phyloP scores from a whole-genome alignment of 1,140 invertebrate genomes.

The Plectus sambesii region DNA sequence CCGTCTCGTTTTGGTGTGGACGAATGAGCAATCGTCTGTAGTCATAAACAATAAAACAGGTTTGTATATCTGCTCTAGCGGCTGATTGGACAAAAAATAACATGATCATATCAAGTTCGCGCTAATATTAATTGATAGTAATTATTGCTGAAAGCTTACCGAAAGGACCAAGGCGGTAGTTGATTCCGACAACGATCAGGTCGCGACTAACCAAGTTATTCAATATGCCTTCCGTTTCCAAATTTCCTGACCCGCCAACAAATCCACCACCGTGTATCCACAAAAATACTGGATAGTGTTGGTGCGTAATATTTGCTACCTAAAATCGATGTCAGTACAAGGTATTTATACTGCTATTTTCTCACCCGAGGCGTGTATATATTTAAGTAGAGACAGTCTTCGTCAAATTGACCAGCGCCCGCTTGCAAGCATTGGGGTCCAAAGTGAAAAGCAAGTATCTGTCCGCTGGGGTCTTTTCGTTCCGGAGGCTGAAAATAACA shows the following conservation, averaged over 20 bases:
- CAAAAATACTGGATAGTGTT: constrained; percentile 18
- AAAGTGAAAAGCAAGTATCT: not conserved
- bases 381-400: constrained; percentile 18
- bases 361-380: constrained; percentile 12
- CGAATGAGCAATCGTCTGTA: too few species aligned
- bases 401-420: not conserved
- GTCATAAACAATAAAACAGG: too few species aligned
- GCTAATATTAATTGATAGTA: too few species aligned
- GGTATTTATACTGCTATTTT: too few species aligned
- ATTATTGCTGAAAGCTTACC: too few species aligned
- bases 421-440: constrained; percentile 4
- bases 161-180: constrained; percentile 39
- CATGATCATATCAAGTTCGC: too few species aligned
- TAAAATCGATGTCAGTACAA: not conserved
- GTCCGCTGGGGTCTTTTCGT: constrained; percentile 6
- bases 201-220: constrained; percentile 18
- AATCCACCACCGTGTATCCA: constrained; percentile 25
- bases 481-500: too few species aligned
- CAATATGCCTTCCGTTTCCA: constrained; percentile 6
- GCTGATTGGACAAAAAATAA: too few species aligned
- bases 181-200: constrained; percentile 43
- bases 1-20: too few species aligned
- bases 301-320: not conserved
- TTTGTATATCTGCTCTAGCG: too few species aligned
- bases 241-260: constrained; percentile 1